These are phyloP conservation scores for Dicrurus megarhynchus DNA, from an alignment of 2,113 vertebrate species.

Conservation along the genomic window DNA sequence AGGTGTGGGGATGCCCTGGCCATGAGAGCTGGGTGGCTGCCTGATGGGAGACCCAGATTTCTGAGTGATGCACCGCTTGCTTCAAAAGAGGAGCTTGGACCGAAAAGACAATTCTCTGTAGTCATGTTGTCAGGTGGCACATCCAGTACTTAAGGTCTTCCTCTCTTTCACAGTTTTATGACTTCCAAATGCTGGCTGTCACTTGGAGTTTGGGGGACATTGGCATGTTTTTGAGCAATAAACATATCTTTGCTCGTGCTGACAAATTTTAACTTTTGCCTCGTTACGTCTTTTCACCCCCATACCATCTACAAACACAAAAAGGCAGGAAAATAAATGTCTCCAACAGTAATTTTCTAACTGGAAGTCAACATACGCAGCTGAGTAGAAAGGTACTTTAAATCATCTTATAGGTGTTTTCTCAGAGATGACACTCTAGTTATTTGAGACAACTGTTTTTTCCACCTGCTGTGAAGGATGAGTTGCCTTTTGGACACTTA, in stretches of 20 bases:
- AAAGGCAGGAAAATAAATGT: neutral
- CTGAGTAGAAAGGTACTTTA: neutral
- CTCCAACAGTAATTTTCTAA: neutral
- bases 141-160: neutral
- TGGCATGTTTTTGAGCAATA: neutral
- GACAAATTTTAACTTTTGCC: neutral
- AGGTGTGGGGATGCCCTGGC: neutral
- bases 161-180: neutral
- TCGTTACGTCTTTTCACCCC: neutral
- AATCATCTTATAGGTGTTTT: neutral
- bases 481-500: neutral
- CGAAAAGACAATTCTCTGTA: neutral
- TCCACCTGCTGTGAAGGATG: neutral
- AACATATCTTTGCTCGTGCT: neutral
- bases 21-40: neutral
- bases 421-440: neutral
- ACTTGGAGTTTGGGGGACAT: neutral
- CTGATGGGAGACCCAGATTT: neutral
- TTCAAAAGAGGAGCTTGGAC: neutral
- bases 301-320: neutral
- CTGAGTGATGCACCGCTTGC: rapidly evolving
- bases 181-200: neutral
- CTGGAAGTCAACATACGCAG: neutral
- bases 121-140: rapidly evolving
- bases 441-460: constrained; percentile 40